Base-by-base conservation (phyloP, 2,797 vertebrate species). In the Hozukius guyotensis region DNA sequence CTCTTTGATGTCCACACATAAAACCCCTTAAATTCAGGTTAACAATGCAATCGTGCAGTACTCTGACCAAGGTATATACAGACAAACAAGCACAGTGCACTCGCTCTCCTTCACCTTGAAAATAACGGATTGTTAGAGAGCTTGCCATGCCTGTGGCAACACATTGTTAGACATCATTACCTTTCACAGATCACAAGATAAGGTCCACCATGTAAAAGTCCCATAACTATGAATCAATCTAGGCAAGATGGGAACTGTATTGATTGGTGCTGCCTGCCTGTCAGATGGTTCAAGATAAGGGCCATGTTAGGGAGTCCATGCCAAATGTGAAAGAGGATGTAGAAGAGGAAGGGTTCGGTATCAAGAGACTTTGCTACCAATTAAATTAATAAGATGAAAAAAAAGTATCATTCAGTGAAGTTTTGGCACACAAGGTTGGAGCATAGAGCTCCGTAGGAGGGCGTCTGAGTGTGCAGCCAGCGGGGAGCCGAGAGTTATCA, bases 171-270 rank as follows among this genome's bases (percentile, higher is more conserved):
- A 86, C 77, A 86, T 80, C 78, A 84, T 90, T 86, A 85, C 81
- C 75, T 81, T 67, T 77, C 73, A 68, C 64, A 75, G 77, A 93
- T 91, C 88, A 90, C 84, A 87, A 87, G 90, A 91, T 92, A 89
- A 78, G 78, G 62, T 70, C 61, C 74, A 57, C 27, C 78, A 80
- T 80, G 84, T 80, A 85, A 75, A 88, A 65, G 71, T 75, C 63
- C 66, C 64, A 81, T 85, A 86, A 87, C 89, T 84, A 88, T 80
- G 56, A 88, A 83, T 90, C 88, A 89, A 89, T 93, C 62, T 63
- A 60, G 46, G 52, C 34, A 46, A 83, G 84, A 89, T 88, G 80
- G 69, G 70, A 87, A 73, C n/a, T 0, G 12, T 84, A 90, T 91
- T 88, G 90, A 92, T 87, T 83, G 79, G 83, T 82, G 84, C 27